Evolutionary conservation across 2,113 vertebrate species (phyloP), one percentile per base, ranked within the genome.

Genomic region (Bostrychus sinensis): DNA sequence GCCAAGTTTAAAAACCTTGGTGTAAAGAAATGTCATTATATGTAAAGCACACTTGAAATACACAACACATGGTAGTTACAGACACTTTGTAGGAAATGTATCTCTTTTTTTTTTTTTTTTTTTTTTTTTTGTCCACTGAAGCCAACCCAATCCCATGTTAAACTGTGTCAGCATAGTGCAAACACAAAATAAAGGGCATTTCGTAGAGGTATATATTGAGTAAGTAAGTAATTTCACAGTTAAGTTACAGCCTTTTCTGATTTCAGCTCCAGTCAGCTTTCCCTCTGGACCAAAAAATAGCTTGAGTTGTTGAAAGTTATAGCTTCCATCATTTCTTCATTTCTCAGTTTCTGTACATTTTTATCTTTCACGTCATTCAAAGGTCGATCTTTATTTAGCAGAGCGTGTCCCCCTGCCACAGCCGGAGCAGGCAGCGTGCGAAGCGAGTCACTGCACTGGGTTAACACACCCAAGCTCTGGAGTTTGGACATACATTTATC

Each of bases 281-380:
- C 22, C 9, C 13, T 63, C 32, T 54, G 57, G 9, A 78, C 39
- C 13, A 90, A 69, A 61, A 93, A 93, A 66, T 92, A 93, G 62
- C 82, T 89, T 25, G 70, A 80, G 67, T 92, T 92, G 76, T 84
- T 84, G 26, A 92, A 87, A 50, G 90, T 80, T 51, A 84, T 63
- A 8, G 62, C 39, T 7, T 88, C 82, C 6, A 2, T 53, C 5
- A 9, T 43, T 11, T 66, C 62, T 4, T 14, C 57, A 13, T 13
- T n/a, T 20, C 5, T 28, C 17, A 23, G 30, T 58, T 75, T 73
- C 30, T 59, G 66, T 46, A 71, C 67, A 38, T 69, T 71, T 66
- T 65, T 42, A 32, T 69, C 43, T 32, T 74, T 55, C 14, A 53
- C 56, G 59, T 86, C 50, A 6, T 41, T 75, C 13, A 13, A 0